phyloP scores from a whole-genome alignment of 2,113 vertebrate genomes.

The Corythornis vintsioides region DNA sequence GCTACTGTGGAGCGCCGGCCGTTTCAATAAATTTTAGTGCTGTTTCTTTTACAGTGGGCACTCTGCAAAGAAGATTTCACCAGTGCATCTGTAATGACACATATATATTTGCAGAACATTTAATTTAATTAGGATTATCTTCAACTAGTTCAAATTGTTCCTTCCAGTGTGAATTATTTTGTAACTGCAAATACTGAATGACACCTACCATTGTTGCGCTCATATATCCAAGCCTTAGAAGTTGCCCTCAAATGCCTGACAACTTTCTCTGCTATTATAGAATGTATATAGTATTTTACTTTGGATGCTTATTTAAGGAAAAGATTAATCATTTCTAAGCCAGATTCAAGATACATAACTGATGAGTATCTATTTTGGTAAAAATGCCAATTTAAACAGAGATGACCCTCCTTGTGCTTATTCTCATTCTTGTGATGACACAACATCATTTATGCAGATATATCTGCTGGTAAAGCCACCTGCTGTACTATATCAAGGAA shows the following conservation, averaged over 20 bases:
- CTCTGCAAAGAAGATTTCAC: background rate
- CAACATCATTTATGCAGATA: background rate
- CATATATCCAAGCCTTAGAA: background rate
- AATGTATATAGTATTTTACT: background rate
- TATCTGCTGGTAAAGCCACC: background rate
- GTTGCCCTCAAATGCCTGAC: background rate
- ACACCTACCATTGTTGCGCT: background rate
- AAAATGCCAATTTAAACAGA: background rate
- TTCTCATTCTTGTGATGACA: background rate
- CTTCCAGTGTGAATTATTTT: background rate
- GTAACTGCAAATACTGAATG: background rate
- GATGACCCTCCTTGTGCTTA: background rate
- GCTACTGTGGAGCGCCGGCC: background rate
- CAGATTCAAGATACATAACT: background rate
- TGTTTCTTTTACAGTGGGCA: background rate
- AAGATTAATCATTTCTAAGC: background rate
- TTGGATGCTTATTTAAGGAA: background rate
- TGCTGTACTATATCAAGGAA: background rate
- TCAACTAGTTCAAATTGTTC: background rate
- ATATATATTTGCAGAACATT: background rate
- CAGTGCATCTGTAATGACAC: background rate
- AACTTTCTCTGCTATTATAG: background rate
- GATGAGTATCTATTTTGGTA: background rate
- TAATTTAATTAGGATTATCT: background rate
- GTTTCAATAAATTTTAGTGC: background rate